A percentile compares a stretch with the other conserved stretches of the same genome.
Conservation (phyloP, 2,797 vertebrate species). For the Melanotaenia parkinsoni region DNA sequence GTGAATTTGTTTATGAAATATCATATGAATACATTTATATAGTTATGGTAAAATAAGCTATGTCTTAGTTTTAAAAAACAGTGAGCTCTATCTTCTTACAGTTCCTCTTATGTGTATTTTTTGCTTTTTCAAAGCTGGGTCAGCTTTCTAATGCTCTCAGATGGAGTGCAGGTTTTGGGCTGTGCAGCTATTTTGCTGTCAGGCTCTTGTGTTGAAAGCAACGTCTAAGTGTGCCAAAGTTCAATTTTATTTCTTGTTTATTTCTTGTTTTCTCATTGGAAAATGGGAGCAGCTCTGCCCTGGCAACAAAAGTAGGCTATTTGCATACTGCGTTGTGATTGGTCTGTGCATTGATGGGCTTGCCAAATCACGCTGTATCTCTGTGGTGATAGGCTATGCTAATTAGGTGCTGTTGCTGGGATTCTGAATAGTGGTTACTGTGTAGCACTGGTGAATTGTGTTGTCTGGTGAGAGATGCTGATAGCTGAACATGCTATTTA, state of each 20-base stretch:
- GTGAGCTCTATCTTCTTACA: conserved; percentile 68
- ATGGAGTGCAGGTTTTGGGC: conserved; percentile 83
- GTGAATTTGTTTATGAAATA: background rate
- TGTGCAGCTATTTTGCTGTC: conserved; percentile 86
- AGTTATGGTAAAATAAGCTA: background rate
- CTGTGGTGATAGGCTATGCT: conserved; percentile 98
- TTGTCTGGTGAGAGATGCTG: conserved; percentile 95
- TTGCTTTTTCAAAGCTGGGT: conserved; percentile 80
- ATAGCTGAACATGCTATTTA: conserved; percentile 93
- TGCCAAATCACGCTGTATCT: conserved; percentile 92
- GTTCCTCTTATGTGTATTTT: conserved; percentile 81
- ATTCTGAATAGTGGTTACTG: conserved; percentile 92
- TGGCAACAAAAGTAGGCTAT: conserved; percentile 97
- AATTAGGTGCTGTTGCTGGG: conserved; percentile 99
- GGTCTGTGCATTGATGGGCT: conserved; percentile 85
- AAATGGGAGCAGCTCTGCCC: conserved; percentile 94
- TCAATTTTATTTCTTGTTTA: conserved; percentile 98
- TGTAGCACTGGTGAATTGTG: conserved; percentile 94
- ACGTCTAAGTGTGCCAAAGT: conserved; percentile 95
- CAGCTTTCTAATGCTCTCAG: conserved; percentile 82
- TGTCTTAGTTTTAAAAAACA: conserved; percentile 41
- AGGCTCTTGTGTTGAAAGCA: conserved; percentile 86
- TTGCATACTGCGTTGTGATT: conserved; percentile 96
- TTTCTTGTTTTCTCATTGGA: conserved; percentile 99
- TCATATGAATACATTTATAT: background rate